Percentiles rank a stretch among this genome's conserved stretches.
Conservation (phyloP, 2,888 invertebrate species). For the Fabriciana adippe region DNA sequence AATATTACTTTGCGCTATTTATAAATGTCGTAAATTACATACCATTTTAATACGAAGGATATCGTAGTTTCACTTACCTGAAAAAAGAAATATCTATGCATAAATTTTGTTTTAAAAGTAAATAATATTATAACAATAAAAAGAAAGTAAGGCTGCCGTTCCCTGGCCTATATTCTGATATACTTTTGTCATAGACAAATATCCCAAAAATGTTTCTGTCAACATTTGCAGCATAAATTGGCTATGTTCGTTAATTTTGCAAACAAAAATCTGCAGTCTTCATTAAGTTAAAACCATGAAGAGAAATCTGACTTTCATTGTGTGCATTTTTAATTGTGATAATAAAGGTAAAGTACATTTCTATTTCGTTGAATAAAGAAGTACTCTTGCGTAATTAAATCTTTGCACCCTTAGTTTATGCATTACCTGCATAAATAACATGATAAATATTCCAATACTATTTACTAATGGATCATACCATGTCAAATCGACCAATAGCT, state of each 20-base stretch:
- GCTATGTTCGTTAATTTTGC: conserved; percentile 20
- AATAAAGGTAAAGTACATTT: conserved; percentile 11
- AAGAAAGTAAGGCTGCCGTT: too few species aligned
- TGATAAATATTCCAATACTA: too few species aligned
- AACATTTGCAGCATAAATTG: conserved; percentile 44
- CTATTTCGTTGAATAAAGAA: conserved; percentile 2
- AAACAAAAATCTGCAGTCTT: conserved; percentile 24
- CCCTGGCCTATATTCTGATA: not conserved
- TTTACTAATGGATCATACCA: too few species aligned
- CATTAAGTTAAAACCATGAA: conserved; percentile 18
- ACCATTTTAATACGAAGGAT: conserved; percentile 19
- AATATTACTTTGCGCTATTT: not conserved
- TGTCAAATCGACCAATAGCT: too few species aligned
- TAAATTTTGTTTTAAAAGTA: not conserved
- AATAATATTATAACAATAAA: too few species aligned
- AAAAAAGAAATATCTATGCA: conserved; percentile 23
- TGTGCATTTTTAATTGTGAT: conserved; percentile 16
- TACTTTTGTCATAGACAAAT: not conserved
- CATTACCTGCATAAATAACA: too few species aligned
- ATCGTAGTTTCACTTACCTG: conserved; percentile 41
- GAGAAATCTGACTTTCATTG: conserved; percentile 1
- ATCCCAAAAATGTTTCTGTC: not conserved
- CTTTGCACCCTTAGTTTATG: too few species aligned
- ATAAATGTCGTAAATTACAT: conserved; percentile 29
- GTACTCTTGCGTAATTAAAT: not conserved